A percentile compares a stretch with the other conserved stretches of the same genome.
phyloP scores from a whole-genome alignment of 1,140 invertebrate species.

The Orius laevigatus region DNA sequence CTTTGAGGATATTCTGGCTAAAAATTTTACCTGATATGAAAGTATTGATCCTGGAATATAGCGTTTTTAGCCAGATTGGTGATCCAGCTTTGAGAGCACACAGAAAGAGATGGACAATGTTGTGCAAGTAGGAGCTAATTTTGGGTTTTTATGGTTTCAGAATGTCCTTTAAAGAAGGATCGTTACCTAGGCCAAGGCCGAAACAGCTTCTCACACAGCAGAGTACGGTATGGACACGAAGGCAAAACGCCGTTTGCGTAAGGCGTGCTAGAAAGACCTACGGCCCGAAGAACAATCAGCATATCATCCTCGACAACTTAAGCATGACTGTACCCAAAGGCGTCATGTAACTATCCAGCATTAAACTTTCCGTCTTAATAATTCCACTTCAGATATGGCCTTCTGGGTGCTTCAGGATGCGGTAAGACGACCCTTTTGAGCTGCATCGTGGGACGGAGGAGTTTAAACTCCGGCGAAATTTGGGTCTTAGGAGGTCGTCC shows the following conservation, averaged over 20 bases:
- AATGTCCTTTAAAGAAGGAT: too few species aligned
- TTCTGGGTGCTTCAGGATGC: slow-evolving; percentile 71
- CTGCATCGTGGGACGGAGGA: slow-evolving; percentile 68
- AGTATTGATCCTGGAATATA: too few species aligned
- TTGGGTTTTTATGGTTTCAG: too few species aligned
- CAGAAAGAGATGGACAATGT: too few species aligned
- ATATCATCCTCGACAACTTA: slow-evolving; percentile 31
- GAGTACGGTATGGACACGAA: slow-evolving; percentile 23
- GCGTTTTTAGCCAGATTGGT: too few species aligned
- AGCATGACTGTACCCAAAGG: slow-evolving; percentile 36
- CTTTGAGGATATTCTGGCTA: too few species aligned
- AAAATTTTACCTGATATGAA: too few species aligned
- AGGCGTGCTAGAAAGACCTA: slow-evolving; percentile 31
- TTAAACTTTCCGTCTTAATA: neutral
- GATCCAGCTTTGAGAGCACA: too few species aligned
- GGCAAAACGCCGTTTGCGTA: slow-evolving; percentile 28
- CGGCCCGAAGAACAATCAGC: slow-evolving; percentile 26
- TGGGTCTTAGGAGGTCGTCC: slow-evolving; percentile 73
- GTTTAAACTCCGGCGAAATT: slow-evolving; percentile 68
- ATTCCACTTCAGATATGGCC: slow-evolving; percentile 49
- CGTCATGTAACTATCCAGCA: slow-evolving; percentile 28
- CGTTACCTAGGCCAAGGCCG: too few species aligned
- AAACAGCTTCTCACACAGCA: slow-evolving; percentile 20
- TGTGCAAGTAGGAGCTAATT: too few species aligned
- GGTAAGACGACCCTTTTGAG: slow-evolving; percentile 73